Conservation (phyloP, 1,140 invertebrate genomes). For the Drosophila willistoni region DNA sequence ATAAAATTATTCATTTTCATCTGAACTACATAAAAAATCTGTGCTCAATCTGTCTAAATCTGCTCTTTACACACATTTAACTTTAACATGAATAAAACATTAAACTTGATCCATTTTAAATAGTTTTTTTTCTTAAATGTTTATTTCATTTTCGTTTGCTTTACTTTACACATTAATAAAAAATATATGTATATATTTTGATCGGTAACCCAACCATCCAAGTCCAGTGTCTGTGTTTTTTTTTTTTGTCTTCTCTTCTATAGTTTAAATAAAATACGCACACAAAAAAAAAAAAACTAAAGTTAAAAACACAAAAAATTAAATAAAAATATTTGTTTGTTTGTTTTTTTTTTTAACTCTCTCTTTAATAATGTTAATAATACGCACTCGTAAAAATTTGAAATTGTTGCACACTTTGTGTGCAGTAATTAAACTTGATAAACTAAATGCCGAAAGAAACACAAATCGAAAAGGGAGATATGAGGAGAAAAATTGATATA, state of each 20-base stretch:
- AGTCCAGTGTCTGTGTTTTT: conserved; percentile 4
- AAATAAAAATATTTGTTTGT: conserved; percentile 38
- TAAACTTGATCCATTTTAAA: conserved; percentile 24
- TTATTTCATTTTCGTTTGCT: conserved; percentile 25
- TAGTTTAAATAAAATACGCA: conserved; percentile 27
- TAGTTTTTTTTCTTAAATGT: conserved; percentile 57
- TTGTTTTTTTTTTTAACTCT: conserved; percentile 15
- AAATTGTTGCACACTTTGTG: conserved; percentile 23
- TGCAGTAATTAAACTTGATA: conserved; percentile 18
- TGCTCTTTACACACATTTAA: no score
- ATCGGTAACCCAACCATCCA: conserved; percentile 31
- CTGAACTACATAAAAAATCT: no score
- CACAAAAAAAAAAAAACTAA: conserved; percentile 4
- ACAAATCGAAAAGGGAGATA: conserved; percentile 9
- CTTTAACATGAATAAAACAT: neutral
- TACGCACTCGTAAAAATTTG: conserved; percentile 39
- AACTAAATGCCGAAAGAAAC: conserved; percentile 28
- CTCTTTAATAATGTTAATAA: conserved; percentile 51
- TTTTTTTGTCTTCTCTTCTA: conserved; percentile 15
- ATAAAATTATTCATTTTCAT: no score
- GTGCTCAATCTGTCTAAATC: no score
- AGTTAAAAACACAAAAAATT: neutral
- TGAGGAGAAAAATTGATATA: neutral
- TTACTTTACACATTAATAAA: conserved; percentile 59
- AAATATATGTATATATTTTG: conserved; percentile 47